Evolutionary conservation across 1,140 invertebrate species (phyloP), one percentile per base, ranked within the genome.

Genomic region (Cataglyphis hispanica): DNA sequence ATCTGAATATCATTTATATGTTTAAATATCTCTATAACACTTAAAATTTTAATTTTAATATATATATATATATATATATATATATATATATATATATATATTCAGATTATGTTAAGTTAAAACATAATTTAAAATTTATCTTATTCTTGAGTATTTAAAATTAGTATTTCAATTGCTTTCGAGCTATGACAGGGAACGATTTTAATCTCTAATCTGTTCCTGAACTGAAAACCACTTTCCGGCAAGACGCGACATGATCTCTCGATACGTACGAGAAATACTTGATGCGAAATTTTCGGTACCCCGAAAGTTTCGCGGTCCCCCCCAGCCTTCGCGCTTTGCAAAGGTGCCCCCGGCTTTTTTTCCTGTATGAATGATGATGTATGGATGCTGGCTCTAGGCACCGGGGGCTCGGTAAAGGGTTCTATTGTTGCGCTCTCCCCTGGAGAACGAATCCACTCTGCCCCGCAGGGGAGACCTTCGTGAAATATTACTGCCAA

Each of bases 311-410:
- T 89, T 74, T 56, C 84, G 86, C 87, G 72, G 37, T 88, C 90
- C 86, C 90, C 86, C 90, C 76, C 78, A 76, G 25, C 34, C 60
- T 66, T 25, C 43, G 80, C 27, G 37, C 78, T 37, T 34, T 81
- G 77, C 85, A 90, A 89, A 90, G 89, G 89, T 90, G 81, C 89
- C 89, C 86, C 86, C 86, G 66, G 91, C 89, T 87, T 91, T 93
- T 93, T 91, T 92, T 91, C 86, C 90, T 87, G 64, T 93, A 94
- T 93, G 94, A 94, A 94, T 94, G 94, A 94, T 94, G 94, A 94
- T 94, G 94, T 94, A 94, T 95, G 93, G 94, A 94, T 94, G 93
- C 94, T 94, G 93, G 93, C 91, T 93, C 76, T 86, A 93, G 93
- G 92, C 90, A 91, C 92, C 93, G 92, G 93, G 94, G 93, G 94